These are phyloP conservation scores for Microplitis demolitor DNA, from an alignment of 1,140 invertebrate species.

Conservation along the genomic window DNA sequence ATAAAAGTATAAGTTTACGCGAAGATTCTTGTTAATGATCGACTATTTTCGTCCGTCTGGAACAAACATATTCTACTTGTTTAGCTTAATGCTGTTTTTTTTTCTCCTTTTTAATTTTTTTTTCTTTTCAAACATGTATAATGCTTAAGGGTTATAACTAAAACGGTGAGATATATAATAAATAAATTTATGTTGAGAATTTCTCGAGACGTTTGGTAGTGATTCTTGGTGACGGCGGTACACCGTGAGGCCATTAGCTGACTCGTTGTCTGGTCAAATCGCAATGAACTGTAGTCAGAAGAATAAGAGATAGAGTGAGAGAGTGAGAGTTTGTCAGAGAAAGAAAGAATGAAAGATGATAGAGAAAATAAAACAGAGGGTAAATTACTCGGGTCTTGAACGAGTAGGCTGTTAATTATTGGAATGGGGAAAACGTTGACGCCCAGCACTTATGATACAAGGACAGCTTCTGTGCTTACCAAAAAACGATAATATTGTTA, in stretches of 20 bases:
- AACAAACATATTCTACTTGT: conserved; percentile 12
- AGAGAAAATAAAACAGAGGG: too few species aligned
- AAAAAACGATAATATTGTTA: background rate
- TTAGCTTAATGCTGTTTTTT: background rate
- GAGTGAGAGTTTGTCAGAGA: too few species aligned
- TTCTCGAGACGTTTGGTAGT: background rate
- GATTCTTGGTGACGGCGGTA: background rate
- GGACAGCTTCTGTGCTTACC: background rate
- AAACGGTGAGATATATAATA: too few species aligned
- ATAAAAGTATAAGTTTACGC: background rate
- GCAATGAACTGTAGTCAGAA: background rate
- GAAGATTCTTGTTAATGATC: conserved; percentile 16
- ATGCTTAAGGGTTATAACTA: too few species aligned
- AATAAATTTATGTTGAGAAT: too few species aligned
- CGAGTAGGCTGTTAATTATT: background rate
- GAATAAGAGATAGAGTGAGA: too few species aligned
- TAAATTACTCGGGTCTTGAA: background rate
- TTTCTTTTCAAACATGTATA: too few species aligned
- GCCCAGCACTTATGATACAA: conserved; percentile 8
- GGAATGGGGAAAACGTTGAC: too few species aligned
- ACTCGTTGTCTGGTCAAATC: background rate
- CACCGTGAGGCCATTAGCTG: conserved; percentile 8
- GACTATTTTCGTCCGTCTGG: conserved; percentile 17
- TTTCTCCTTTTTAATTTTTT: too few species aligned
- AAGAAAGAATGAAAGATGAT: too few species aligned